Base-by-base conservation (phyloP, 2,113 vertebrate genomes). In the Lota lota region DNA sequence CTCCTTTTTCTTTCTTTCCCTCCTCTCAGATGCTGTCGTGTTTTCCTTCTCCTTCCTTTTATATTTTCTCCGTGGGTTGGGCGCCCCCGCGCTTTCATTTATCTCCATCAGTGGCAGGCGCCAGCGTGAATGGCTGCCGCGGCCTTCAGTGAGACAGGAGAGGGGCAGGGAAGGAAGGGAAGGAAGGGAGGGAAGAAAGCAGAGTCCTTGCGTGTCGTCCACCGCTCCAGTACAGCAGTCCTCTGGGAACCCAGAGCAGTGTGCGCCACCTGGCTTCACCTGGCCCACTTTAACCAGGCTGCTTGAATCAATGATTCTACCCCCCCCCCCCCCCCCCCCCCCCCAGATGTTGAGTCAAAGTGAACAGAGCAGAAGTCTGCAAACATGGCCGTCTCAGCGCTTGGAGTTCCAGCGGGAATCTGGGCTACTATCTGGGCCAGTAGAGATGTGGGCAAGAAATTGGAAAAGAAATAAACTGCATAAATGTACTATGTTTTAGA, bases 361-460 rank as follows among this genome's bases (percentile, higher is more conserved):
- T 28, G 73, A 75, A 63, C 54, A 63, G 61, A 75, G 61, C 63
- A 68, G 62, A 78, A 72, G 47, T 22, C 20, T 0, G 63, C 72
- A 3, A 2, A 22, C 28, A 64, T 14, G 62, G 56, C 64, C 64
- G 53, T 68, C 57, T 47, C 63, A 33, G 22, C 63, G 72, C 53
- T 67, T 69, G 74, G 47, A 77, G 67, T 77, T 85, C 77, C 83
- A 79, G 75, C 61, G 22, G 71, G 19, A 80, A 84, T 84, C 61
- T 81, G 78, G 85, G 79, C 73, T 86, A 77, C 61, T 85, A 85
- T 83, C 59, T 88, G 83, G 80, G 83, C 74, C 83, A 82, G 60
- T 59, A 5, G 17, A 72, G 72, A 54, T 66, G 17, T 33, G 74
- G 74, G 53, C 4, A 1, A 51, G 20, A 65, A 67, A 58, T 56